Base-by-base conservation (phyloP, 1,140 invertebrate species). In the Calycopis cecrops region DNA sequence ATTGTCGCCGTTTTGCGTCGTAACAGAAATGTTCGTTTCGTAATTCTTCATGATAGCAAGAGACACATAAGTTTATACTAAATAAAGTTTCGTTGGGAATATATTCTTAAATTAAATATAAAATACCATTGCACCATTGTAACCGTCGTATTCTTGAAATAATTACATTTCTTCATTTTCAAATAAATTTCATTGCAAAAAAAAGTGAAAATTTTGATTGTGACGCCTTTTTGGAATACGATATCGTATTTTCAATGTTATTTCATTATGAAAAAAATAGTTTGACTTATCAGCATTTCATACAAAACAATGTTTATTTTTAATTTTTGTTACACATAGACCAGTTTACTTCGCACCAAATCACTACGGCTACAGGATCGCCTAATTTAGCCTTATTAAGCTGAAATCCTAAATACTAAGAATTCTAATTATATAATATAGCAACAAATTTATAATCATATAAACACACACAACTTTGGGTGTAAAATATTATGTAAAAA, bases 391-490 rank as follows among this genome's bases (percentile, higher is more conserved):
- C 9, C 40, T 44, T 44, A 44, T 9, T 6, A 28, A 28, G 21
- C 49, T 71, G 48, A 53, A 60, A 52, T n/a, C 54, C 54, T 56
- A 60, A 28, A 28, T 51, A 56, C 58, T 65, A 60, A 66, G 56
- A 62, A 57, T 18, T 60, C 49, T 53, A 75, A 72, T 76, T 74
- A 82, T 28, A 28, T 63, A 81, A 79, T 81, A 81, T 81, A 79
- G 71, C 65, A 84, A 85, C 79, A 85, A 80, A 79, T 76, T 76
- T 71, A 81, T 76, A 76, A 78, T 77, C 58, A 74, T 76, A 61
- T 75, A 79, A 76, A 83, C 76, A 83, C 79, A 84, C 80, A 73
- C 78, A 83, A 83, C 78, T 86, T 84, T 86, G 78, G 79, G 76
- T 86, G 81, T 76, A 84, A 59, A 73, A 73, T 76, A 79, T 63